Percentiles rank a stretch among this genome's conserved stretches.
Conservation (phyloP, 2,113 vertebrate genomes). For the Rhabdomys dilectus region DNA sequence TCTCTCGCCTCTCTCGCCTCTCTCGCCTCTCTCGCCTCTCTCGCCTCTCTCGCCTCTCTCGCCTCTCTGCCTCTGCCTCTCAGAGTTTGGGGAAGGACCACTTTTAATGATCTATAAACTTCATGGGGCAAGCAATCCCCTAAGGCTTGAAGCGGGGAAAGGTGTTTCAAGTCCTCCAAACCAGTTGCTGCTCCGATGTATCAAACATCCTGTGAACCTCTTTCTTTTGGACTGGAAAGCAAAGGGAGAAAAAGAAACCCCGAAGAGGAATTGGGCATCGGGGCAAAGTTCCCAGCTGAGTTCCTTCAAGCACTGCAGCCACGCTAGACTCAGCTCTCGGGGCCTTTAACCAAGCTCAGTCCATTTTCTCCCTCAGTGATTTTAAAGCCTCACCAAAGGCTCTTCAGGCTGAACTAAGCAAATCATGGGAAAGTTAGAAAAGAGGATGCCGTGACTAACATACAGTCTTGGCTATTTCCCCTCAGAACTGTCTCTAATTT, state of each 20-base stretch:
- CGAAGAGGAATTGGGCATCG: conserved; percentile 68
- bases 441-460: conserved; percentile 59
- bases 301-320: conserved; percentile 53
- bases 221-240: conserved; percentile 59
- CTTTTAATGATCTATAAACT: conserved; percentile 55
- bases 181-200: conserved; percentile 52
- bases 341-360: conserved; percentile 28
- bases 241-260: conserved; percentile 75
- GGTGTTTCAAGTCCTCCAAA: conserved; percentile 56
- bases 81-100: neutral
- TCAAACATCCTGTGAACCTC: conserved; percentile 30
- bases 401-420: conserved; percentile 60
- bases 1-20: too few relatives aligned
- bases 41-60: too few relatives aligned
- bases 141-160: conserved; percentile 46
- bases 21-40: too few relatives aligned
- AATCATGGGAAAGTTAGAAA: conserved; percentile 62
- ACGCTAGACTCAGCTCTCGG: neutral
- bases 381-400: conserved; percentile 66
- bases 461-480: neutral
- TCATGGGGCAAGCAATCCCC: conserved; percentile 59
- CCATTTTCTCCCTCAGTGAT: conserved; percentile 10
- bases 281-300: conserved; percentile 63
- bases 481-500: conserved; percentile 41
- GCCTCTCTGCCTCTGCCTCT: neutral